Percentiles rank a stretch among this genome's conserved stretches.
These are phyloP conservation scores for Zelleria hepariella DNA, from an alignment of 2,888 invertebrate species.

Conservation along the genomic window DNA sequence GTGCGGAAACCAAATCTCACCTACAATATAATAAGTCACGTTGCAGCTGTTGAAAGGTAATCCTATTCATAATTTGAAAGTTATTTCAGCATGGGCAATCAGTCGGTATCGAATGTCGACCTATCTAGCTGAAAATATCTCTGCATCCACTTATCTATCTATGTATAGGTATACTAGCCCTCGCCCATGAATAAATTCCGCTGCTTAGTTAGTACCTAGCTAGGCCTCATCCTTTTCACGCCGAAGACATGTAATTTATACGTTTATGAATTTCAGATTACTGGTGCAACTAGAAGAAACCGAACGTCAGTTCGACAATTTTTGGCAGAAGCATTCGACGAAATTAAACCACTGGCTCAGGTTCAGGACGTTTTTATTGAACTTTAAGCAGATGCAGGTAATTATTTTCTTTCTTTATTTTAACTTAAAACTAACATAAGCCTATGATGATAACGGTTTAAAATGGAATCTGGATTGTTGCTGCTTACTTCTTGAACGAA, in stretches of 20 bases:
- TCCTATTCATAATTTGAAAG: not conserved
- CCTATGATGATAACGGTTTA: constrained; percentile 41
- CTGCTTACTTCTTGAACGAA: constrained; percentile 38
- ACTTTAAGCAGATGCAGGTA: constrained; percentile 91
- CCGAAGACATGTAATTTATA: too few relatives aligned
- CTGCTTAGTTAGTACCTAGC: too few relatives aligned
- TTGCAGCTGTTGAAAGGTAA: constrained; percentile 92
- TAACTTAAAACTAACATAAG: not conserved
- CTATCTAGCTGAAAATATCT: too few relatives aligned
- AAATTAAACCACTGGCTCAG: constrained; percentile 92
- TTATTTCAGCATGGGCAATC: too few relatives aligned
- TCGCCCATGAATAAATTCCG: too few relatives aligned
- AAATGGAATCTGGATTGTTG: constrained; percentile 43
- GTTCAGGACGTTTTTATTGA: constrained; percentile 93
- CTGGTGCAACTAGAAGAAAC: constrained; percentile 95
- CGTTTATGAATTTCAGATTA: constrained; percentile 72
- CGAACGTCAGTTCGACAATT: constrained; percentile 92
- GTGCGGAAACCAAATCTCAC: constrained; percentile 79
- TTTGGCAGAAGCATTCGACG: constrained; percentile 93
- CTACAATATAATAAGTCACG: constrained; percentile 84
- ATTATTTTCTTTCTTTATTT: constrained; percentile 15
- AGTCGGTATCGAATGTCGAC: not conserved
- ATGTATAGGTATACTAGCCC: too few relatives aligned
- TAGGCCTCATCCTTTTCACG: too few relatives aligned
- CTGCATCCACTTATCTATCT: too few relatives aligned